Percentiles rank a stretch among this genome's conserved stretches.
phyloP scores from a whole-genome alignment of 1,140 invertebrate species.

The Zaprionus davidi region DNA sequence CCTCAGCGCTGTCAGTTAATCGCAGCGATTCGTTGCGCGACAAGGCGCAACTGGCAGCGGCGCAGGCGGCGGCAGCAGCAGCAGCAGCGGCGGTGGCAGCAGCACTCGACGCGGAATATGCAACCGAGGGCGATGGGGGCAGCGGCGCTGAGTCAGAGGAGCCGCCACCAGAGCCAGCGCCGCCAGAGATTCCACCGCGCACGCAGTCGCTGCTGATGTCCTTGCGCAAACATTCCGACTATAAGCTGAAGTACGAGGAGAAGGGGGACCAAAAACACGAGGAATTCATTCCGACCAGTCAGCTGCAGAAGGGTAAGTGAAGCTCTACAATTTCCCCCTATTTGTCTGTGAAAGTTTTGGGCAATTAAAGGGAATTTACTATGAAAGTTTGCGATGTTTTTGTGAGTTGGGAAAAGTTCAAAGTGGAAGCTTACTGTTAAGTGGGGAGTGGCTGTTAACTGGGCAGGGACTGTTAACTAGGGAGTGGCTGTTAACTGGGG shows the following conservation, averaged over 20 bases:
- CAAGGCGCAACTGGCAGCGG: constrained; percentile 40
- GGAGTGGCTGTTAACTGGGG: background rate
- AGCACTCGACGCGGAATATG: constrained; percentile 20
- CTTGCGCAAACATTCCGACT: constrained; percentile 80
- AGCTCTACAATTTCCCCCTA: background rate
- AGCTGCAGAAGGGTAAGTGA: constrained; percentile 79
- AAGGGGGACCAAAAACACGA: constrained; percentile 84
- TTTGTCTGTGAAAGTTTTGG: background rate
- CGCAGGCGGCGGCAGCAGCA: constrained; percentile 47
- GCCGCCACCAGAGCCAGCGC: constrained; percentile 88
- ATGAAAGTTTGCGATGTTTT: constrained; percentile 20
- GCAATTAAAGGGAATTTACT: background rate
- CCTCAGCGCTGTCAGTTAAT: constrained; percentile 80
- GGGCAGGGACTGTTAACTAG: too few species aligned
- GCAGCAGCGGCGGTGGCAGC: constrained; percentile 14
- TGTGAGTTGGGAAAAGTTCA: background rate
- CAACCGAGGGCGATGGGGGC: background rate
- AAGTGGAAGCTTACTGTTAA: background rate
- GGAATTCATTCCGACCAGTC: constrained; percentile 83
- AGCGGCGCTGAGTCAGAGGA: constrained; percentile 83
- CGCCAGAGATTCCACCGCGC: constrained; percentile 88
- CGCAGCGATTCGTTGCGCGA: constrained; percentile 57
- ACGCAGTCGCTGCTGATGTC: constrained; percentile 87
- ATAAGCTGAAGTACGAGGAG: constrained; percentile 83
- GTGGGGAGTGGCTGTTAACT: too few species aligned